Evolutionary conservation across 2,797 vertebrate species (phyloP).

Genomic region (Cephalopachus bancanus): DNA sequence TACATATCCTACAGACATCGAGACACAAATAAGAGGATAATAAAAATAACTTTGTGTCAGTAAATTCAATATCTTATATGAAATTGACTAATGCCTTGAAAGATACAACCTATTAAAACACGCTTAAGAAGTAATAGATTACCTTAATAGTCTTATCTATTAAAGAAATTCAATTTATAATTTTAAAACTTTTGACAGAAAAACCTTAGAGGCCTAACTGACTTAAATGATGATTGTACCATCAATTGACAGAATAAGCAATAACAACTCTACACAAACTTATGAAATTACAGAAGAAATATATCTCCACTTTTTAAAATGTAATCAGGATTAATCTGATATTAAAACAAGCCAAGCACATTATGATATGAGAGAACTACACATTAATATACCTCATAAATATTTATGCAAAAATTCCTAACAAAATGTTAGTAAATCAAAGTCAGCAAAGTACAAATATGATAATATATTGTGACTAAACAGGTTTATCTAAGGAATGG

Average conservation of each 20-base stretch:
- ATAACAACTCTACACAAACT: neutral
- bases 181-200: neutral
- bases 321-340: neutral
- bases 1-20: neutral
- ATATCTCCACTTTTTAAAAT: neutral
- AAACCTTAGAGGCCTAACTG: neutral
- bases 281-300: neutral
- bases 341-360: neutral
- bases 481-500: neutral
- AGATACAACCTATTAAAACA: neutral
- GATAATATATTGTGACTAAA: neutral
- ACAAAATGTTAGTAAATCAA: slow-evolving; percentile 27
- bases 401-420: neutral
- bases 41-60: neutral
- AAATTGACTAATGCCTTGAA: neutral
- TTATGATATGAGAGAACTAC: neutral
- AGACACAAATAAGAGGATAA: neutral
- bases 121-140: slow-evolving; percentile 35
- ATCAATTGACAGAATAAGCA: neutral
- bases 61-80: neutral
- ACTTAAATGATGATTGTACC: neutral
- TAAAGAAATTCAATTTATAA: slow-evolving; percentile 26
- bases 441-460: neutral
- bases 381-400: neutral
- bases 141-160: neutral